Conservation (phyloP, 2,797 vertebrate genomes). For the Echiichthys vipera region DNA sequence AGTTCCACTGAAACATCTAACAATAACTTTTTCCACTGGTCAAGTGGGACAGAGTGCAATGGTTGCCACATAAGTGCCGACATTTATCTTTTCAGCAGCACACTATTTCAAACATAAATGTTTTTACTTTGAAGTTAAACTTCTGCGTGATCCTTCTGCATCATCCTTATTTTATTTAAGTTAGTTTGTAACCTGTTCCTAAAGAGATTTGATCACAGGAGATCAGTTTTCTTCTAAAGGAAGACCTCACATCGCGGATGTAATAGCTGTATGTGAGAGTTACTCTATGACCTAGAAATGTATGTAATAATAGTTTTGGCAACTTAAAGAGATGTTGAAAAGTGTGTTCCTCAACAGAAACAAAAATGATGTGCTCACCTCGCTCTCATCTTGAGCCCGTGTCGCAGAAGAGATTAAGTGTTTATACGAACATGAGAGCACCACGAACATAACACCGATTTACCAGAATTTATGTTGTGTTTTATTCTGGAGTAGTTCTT, state of each 20-base stretch:
- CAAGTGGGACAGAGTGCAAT: slow-evolving; percentile 29
- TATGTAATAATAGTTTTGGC: background rate
- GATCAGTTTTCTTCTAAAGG: background rate
- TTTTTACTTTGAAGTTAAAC: slow-evolving; percentile 24
- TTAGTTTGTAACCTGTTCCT: background rate
- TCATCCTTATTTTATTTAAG: background rate
- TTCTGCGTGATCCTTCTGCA: too few species aligned
- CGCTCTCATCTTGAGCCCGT: background rate
- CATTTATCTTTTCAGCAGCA: slow-evolving; percentile 29
- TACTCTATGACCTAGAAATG: background rate
- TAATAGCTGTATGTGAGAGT: background rate
- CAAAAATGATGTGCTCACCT: background rate
- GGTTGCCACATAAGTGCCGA: slow-evolving; percentile 25
- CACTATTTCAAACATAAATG: slow-evolving; percentile 16
- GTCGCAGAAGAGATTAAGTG: slow-evolving; percentile 29
- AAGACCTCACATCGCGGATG: background rate
- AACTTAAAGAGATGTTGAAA: slow-evolving; percentile 7
- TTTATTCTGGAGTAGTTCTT: slow-evolving; percentile 47
- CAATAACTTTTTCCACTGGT: slow-evolving; percentile 54
- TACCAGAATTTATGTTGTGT: slow-evolving; percentile 61
- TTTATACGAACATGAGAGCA: slow-evolving; percentile 54
- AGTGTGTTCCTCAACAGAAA: background rate
- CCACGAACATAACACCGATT: slow-evolving; percentile 24
- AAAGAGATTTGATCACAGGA: background rate
- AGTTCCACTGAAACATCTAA: slow-evolving; percentile 36